These are phyloP conservation scores for Scaptomyza graminum DNA, from an alignment of 1,140 invertebrate species.

Conservation along the genomic window DNA sequence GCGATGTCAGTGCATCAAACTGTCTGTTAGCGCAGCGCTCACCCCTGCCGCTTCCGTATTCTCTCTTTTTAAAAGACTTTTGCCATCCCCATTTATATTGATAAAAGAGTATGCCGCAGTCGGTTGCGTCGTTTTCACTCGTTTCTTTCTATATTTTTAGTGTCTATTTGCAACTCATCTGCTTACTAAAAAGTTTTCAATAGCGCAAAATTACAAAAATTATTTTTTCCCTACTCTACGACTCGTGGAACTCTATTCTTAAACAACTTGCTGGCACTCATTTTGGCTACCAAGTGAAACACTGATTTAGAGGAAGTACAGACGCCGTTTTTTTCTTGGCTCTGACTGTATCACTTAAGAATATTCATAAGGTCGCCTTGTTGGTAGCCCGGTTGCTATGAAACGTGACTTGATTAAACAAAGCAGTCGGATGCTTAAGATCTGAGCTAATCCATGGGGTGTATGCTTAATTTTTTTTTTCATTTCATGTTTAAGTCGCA, in stretches of 20 bases:
- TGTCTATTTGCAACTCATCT: too few relatives aligned
- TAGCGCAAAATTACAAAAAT: too few relatives aligned
- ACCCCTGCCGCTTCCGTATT: too few relatives aligned
- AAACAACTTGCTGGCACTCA: constrained; percentile 21
- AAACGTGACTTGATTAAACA: constrained; percentile 38
- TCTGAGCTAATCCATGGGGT: constrained; percentile 7
- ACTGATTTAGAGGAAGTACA: constrained; percentile 34
- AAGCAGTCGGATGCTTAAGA: background rate
- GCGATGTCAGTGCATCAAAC: too few relatives aligned
- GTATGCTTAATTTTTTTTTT: constrained; percentile 32
- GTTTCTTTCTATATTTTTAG: too few relatives aligned
- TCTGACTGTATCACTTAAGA: background rate
- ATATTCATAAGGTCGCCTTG: constrained; percentile 6
- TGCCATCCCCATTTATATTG: too few relatives aligned
- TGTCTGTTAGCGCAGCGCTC: too few relatives aligned
- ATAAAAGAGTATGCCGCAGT: too few relatives aligned
- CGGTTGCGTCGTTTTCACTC: too few relatives aligned
- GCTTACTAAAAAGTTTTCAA: too few relatives aligned
- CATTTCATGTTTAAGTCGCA: constrained; percentile 19
- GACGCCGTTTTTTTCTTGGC: constrained; percentile 34
- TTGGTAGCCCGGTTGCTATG: constrained; percentile 1
- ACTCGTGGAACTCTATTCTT: background rate
- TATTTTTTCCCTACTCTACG: background rate
- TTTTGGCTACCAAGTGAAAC: constrained; percentile 33
- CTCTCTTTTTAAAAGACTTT: too few relatives aligned